Base-by-base conservation (phyloP, 2,888 invertebrate species). In the Andricus curvator region DNA sequence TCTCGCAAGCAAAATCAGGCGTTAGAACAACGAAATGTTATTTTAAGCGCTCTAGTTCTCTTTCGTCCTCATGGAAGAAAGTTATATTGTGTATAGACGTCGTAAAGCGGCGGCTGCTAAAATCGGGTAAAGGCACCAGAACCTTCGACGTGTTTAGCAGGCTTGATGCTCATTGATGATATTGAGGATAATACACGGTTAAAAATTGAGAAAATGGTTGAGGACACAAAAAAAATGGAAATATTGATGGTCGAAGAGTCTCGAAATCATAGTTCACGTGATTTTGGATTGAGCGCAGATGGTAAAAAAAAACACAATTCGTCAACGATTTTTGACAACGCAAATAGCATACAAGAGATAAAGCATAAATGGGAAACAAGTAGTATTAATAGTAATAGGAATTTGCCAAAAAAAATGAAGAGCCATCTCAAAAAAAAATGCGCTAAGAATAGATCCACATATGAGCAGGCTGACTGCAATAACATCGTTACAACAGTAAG, bases 81-180 rank as follows among this genome's bases (percentile, higher is more conserved):
- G 91, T 87, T 92, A 92, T 86, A 88, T 89, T 85, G 90, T 91
- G 84, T 91, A 92, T 84, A 86, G 91, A 84, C 91, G 92, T 70
- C 90, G 92, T 41, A 90, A 92, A 80, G 91, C 90, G 29, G 91
- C 90, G 25, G 83, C 88, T 8, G 89, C 88, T 51, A 90, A 86
- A 90, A 86, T 79, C 90, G 91, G 79, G 91, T 90, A 79, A 92
- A 92, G 83, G 91, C 91, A 11, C 91, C 91, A 29, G 91, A 91
- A 4, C 90, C 91, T 0, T 22, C 76, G 9, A 79, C 65, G 17
- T 22, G 22, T 44, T 74, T 84, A 41, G 86, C 87, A 25, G 84
- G 84, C 4, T 15, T 48, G 22, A 85, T 84, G 29, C 78, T 81
- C n/a, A 87, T 89, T 62, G 89, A 91, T 13, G 89, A 90, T n/a